Evolutionary conservation across 2,113 vertebrate genomes (phyloP).

Genomic region (Sorex araneus): DNA sequence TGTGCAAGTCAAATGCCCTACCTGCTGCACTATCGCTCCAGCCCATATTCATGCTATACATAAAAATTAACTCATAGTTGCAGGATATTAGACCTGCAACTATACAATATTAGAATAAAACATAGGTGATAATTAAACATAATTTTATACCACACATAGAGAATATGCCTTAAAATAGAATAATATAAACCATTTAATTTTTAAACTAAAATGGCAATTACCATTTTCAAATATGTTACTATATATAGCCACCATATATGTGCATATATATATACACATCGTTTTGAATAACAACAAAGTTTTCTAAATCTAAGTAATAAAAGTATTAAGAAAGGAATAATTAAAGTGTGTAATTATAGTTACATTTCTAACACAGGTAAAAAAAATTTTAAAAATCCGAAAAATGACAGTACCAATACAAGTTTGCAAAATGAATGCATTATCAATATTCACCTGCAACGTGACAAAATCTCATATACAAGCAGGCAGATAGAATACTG

Average conservation of each 20-base stretch:
- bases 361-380: neutral
- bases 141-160: neutral
- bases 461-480: neutral
- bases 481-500: neutral
- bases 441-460: neutral
- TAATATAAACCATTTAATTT: slow-evolving; percentile 3
- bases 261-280: neutral
- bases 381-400: neutral
- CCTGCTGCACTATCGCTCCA: no score
- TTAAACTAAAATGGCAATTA: neutral
- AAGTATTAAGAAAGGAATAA: slow-evolving; percentile 9
- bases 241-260: no score
- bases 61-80: no score
- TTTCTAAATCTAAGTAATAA: neutral
- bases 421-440: slow-evolving; percentile 10
- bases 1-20: no score
- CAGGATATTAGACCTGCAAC: no score
- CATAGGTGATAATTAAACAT: neutral
- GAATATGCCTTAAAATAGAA: neutral
- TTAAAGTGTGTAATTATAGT: neutral
- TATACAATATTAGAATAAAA: no score
- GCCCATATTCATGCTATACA: no score
- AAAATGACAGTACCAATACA: slow-evolving; percentile 12
- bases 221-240: neutral
- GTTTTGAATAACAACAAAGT: neutral